Evolutionary conservation across 2,113 vertebrate species (phyloP).

Genomic region (Chroicocephalus ridibundus): DNA sequence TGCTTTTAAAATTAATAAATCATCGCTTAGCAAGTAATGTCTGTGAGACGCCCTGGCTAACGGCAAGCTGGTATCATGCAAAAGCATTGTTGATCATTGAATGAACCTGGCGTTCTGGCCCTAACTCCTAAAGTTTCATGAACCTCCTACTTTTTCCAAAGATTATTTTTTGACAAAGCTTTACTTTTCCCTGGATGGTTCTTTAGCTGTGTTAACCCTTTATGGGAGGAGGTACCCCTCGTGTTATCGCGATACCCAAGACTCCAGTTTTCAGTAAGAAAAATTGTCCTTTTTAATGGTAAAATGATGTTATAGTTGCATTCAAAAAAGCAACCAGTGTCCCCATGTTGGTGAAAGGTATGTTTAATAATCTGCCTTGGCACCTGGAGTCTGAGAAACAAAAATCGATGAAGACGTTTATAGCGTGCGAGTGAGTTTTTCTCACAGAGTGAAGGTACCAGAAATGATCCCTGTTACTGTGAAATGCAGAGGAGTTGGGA

Average conservation of each 20-base stretch:
- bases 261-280: background rate
- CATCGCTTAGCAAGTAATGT: background rate
- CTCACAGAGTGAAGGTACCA: background rate
- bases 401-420: rapidly evolving
- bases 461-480: background rate
- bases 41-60: too few relatives aligned
- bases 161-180: background rate
- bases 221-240: background rate
- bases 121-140: background rate
- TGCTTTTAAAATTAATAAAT: background rate
- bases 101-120: background rate
- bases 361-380: background rate
- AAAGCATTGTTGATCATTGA: background rate
- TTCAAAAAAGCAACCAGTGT: too few relatives aligned
- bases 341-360: background rate
- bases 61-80: background rate
- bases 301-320: background rate
- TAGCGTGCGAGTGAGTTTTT: rapidly evolving
- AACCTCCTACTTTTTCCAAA: background rate
- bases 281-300: background rate
- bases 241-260: rapidly evolving
- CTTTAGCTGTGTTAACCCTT: background rate
- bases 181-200: background rate
- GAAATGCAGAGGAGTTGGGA: rapidly evolving
- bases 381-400: background rate